phyloP scores from a whole-genome alignment of 2,888 invertebrate genomes.

The Cataglyphis livida region DNA sequence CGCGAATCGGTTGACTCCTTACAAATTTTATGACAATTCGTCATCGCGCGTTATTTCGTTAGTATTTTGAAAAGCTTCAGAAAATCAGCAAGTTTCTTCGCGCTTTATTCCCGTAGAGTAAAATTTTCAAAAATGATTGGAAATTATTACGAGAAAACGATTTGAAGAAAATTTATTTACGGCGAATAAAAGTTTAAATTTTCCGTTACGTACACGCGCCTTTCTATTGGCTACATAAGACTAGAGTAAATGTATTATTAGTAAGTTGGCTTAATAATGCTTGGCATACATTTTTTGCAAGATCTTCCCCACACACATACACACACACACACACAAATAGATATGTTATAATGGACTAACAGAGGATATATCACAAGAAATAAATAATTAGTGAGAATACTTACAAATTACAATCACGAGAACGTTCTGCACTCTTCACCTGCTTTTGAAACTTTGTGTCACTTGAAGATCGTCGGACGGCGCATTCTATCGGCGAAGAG shows the following conservation, averaged over 20 bases:
- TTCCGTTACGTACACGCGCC: too few relatives aligned
- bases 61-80: neutral
- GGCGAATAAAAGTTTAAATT: slow-evolving; percentile 16
- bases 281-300: neutral
- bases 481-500: slow-evolving; percentile 44
- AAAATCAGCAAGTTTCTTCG: neutral
- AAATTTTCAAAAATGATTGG: neutral
- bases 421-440: neutral
- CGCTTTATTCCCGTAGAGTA: neutral
- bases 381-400: neutral
- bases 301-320: too few relatives aligned
- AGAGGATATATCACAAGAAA: neutral
- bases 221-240: neutral
- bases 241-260: neutral
- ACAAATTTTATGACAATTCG: neutral
- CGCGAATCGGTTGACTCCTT: neutral
- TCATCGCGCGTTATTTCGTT: neutral
- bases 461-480: slow-evolving; percentile 31
- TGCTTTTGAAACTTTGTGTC: neutral
- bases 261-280: neutral
- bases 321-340: too few relatives aligned
- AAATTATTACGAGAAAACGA: neutral
- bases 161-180: neutral
- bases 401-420: neutral
- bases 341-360: neutral